A percentile compares a stretch with the other conserved stretches of the same genome.
Evolutionary conservation across 1,140 invertebrate genomes (phyloP).

Genomic region (Drosophila tani): DNA sequence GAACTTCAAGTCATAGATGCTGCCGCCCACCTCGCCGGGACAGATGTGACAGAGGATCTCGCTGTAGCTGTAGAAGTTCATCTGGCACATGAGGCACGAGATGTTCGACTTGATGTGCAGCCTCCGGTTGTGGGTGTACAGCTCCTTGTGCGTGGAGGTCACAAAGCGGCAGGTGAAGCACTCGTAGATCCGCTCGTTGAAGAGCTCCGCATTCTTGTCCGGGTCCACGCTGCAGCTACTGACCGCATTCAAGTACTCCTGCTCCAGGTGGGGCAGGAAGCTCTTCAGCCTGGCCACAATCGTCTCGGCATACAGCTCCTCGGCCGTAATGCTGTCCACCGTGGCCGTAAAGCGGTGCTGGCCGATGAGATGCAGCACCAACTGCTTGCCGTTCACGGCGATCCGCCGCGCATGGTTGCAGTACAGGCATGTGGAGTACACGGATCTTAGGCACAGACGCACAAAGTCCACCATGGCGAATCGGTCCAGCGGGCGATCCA

Average conservation of each 20-base stretch:
- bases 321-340: constrained; percentile 90
- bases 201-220: constrained; percentile 39
- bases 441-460: constrained; percentile 89
- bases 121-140: constrained; percentile 93
- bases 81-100: constrained; percentile 93
- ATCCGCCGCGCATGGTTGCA: constrained; percentile 93
- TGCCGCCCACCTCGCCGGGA: constrained; percentile 89
- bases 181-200: constrained; percentile 88
- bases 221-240: constrained; percentile 87
- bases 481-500: constrained; percentile 90
- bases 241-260: constrained; percentile 89
- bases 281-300: constrained; percentile 89
- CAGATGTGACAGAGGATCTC: constrained; percentile 93
- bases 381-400: constrained; percentile 92
- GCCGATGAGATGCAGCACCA: constrained; percentile 91
- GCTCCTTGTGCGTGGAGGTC: constrained; percentile 91
- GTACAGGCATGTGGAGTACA: constrained; percentile 90
- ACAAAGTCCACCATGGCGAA: constrained; percentile 89
- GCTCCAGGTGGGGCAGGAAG: constrained; percentile 87
- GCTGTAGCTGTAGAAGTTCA: constrained; percentile 93
- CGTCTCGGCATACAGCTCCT: constrained; percentile 89
- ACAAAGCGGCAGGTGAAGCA: constrained; percentile 93
- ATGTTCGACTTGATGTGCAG: constrained; percentile 93
- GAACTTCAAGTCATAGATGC: constrained; percentile 86
- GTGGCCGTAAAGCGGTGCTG: constrained; percentile 91